Evolutionary conservation across 2,113 vertebrate species (phyloP).

Genomic region (Rhinolophus ferrumequinum): DNA sequence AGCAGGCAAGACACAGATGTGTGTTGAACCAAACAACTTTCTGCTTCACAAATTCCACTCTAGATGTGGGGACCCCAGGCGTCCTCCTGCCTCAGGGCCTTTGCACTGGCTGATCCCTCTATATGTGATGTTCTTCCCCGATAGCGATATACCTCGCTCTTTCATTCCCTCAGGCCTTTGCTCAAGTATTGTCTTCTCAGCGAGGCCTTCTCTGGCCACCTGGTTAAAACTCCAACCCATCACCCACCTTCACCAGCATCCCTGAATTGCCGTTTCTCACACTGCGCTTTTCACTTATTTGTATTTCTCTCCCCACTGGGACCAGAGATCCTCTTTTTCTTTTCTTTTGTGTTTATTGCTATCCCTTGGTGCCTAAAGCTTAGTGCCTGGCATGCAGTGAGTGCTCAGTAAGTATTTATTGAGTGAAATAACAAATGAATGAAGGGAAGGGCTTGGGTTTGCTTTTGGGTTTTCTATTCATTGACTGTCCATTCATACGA

Average conservation of each 20-base stretch:
- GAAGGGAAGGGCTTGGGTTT: neutral
- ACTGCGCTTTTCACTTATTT: neutral
- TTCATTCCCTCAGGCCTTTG: neutral
- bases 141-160: neutral
- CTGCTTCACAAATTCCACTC: neutral
- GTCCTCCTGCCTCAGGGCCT: neutral
- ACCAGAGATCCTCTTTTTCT: neutral
- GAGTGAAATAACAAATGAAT: neutral
- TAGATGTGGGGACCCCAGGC: neutral
- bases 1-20: neutral
- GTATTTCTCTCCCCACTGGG: neutral
- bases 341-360: neutral
- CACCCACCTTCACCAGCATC: neutral
- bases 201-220: neutral
- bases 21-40: neutral
- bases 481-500: neutral
- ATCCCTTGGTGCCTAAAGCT: neutral
- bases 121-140: neutral
- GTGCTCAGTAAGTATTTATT: neutral
- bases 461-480: neutral
- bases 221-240: neutral
- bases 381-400: neutral
- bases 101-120: neutral
- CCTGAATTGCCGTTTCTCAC: rapidly evolving
- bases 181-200: neutral